Percentiles rank a stretch among this genome's conserved stretches.
Conservation (phyloP, 35 echinoderm and acorn worm species). For the Ophiothrix spiculata region DNA sequence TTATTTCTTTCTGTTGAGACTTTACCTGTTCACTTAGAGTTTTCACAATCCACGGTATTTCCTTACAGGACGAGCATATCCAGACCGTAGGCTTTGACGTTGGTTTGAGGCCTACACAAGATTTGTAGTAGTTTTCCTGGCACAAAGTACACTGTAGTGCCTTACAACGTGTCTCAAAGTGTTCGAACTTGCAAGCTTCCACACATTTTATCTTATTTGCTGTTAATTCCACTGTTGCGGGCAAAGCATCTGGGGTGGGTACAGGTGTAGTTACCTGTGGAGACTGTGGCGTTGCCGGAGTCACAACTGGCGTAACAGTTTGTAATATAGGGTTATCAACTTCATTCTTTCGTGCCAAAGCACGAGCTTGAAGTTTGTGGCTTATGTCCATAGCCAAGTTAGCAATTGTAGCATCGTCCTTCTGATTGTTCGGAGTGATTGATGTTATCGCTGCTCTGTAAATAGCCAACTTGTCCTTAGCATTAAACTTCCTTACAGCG, state of each 20-base stretch:
- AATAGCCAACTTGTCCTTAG: background rate
- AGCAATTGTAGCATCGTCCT: background rate
- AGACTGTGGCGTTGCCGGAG: background rate
- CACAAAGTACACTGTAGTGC: background rate
- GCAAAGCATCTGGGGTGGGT: background rate
- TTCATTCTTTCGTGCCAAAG: background rate
- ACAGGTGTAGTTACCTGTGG: background rate
- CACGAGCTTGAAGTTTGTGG: background rate
- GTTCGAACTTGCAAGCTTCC: background rate
- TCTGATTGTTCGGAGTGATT: background rate
- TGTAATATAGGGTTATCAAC: background rate
- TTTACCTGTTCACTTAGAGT: background rate
- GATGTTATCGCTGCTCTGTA: background rate
- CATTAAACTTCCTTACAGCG: background rate
- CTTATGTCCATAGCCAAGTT: background rate
- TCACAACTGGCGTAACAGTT: background rate
- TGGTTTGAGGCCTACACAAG: background rate
- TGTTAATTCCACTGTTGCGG: background rate
- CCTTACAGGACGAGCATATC: background rate
- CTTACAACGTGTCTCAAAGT: background rate
- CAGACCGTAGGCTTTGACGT: background rate
- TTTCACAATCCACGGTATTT: background rate
- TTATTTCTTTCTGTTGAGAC: background rate
- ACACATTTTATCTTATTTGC: background rate
- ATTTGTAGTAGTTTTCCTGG: background rate